Conservation (phyloP, 2,113 vertebrate species). For the Camarhynchus parvulus region DNA sequence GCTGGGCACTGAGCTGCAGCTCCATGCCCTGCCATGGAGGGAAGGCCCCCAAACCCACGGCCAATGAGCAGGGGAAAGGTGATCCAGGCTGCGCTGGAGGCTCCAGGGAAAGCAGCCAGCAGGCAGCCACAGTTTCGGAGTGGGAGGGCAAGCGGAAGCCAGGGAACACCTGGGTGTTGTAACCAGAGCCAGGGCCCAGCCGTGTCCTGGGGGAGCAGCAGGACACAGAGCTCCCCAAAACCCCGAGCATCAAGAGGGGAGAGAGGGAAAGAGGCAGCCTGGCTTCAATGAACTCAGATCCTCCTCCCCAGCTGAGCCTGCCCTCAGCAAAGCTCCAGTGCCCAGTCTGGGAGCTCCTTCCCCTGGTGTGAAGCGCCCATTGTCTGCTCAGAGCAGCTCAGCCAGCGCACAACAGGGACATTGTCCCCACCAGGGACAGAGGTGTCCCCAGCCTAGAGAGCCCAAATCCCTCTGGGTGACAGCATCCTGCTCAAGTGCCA, state of each 20-base stretch:
- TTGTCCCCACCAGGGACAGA: background rate
- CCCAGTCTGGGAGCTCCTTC: background rate
- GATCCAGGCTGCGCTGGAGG: fast-evolving
- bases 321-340: fast-evolving
- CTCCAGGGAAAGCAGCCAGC: background rate
- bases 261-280: fast-evolving
- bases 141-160: conserved; percentile 4
- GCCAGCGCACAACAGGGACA: background rate
- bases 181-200: background rate
- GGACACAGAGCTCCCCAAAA: background rate
- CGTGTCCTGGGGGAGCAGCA: fast-evolving
- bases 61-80: background rate
- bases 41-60: background rate
- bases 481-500: fast-evolving
- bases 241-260: fast-evolving
- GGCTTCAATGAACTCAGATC: background rate
- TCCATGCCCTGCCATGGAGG: fast-evolving
- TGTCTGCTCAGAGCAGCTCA: background rate
- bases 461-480: fast-evolving
- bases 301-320: too few species aligned
- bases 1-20: background rate
- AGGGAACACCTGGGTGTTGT: conserved; percentile 1
- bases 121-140: background rate
- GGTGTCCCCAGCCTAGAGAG: background rate
- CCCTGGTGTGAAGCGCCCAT: fast-evolving